phyloP scores from a whole-genome alignment of 1,140 invertebrate species.

The Bombus waltoni region DNA sequence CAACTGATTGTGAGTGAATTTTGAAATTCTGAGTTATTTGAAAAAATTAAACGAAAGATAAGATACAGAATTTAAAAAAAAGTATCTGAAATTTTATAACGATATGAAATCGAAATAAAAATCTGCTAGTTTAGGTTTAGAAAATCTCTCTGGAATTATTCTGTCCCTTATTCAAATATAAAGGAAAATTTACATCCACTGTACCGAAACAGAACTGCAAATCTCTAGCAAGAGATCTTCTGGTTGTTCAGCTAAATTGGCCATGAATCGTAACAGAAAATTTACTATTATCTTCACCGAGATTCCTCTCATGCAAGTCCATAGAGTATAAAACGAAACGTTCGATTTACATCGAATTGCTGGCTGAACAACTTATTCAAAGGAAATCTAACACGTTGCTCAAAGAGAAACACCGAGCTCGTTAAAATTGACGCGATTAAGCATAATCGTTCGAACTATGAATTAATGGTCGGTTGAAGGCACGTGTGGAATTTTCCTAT shows the following conservation, averaged over 20 bases:
- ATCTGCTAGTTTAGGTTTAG: too few relatives aligned
- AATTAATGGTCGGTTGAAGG: conserved; percentile 9
- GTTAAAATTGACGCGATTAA: not conserved
- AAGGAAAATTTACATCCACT: too few relatives aligned
- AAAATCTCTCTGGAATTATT: too few relatives aligned
- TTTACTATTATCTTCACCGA: not conserved
- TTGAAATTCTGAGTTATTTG: too few relatives aligned
- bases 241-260: too few relatives aligned
- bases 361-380: not conserved
- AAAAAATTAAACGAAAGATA: too few relatives aligned
- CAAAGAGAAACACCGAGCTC: not conserved
- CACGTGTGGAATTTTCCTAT: conserved; percentile 38
- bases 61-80: too few relatives aligned
- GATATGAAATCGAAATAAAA: too few relatives aligned
- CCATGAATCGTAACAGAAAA: not conserved
- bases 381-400: not conserved
- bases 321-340: not conserved
- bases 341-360: not conserved
- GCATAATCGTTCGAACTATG: conserved; percentile 3
- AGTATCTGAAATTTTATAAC: too few relatives aligned
- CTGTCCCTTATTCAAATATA: too few relatives aligned
- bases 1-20: too few relatives aligned
- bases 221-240: not conserved
- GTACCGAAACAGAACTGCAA: not conserved
- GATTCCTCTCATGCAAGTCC: not conserved